Base-by-base conservation (phyloP, 1,140 invertebrate genomes). In the Copidosoma floridanum region DNA sequence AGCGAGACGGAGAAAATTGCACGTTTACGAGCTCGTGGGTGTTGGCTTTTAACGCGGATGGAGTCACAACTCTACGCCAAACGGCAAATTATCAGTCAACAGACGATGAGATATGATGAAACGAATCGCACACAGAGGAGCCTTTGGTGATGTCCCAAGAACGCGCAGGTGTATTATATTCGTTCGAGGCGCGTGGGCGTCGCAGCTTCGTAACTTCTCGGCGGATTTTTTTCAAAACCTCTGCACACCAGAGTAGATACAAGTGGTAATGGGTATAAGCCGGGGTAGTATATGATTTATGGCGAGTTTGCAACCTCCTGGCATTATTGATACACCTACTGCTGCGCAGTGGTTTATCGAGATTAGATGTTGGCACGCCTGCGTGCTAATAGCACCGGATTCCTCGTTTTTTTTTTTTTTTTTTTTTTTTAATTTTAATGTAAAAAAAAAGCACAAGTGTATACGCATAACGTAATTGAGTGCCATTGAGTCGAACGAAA, bases 81-180 rank as follows among this genome's bases (percentile, higher is more conserved):
- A 48, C 38, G n/a, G 26, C 11, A 44, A 61, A 61, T 61, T 61
- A 61, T 54, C 51, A 48, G 29, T 26, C 47, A 6, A 2, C 11
- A 40, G 51, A 29, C 50, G 52, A 29, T 40, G 38, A 38, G 32
- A 61, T 50, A 61, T 61, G 58, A 54, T 54, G 58, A 61, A 61
- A 61, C 51, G 51, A 61, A 18, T 43, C 40, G 40, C 14, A 11
- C 38, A 11, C 14, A 20, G n/a, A 43, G 40, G 8, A 11, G 40
- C 20, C 4, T 46, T n/a, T 24, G 18, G 8, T 47, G 37, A 29
- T 57, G 56, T 57, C 56, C 41, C 23, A 57, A 57, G 46, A 41
- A 10, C 37, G 23, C 32, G 37, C 56, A 58, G 56, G 47, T 58
- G 56, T n/a, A n/a, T n/a, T n/a, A n/a, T n/a, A n/a, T n/a, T n/a